Evolutionary conservation across 2,888 invertebrate species (phyloP).

Genomic region (Drosophila flavopinicola): DNA sequence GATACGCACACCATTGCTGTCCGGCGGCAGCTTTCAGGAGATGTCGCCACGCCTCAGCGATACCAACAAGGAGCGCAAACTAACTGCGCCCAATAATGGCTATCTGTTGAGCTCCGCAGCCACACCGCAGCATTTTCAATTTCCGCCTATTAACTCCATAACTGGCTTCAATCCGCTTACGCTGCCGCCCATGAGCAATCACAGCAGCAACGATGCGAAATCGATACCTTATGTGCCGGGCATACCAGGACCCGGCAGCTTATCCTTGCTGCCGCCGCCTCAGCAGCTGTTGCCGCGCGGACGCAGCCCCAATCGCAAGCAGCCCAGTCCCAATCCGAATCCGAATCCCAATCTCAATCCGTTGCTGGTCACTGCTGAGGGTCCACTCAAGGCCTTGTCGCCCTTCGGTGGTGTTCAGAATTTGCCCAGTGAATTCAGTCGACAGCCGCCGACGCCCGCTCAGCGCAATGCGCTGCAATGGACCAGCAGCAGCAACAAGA

Average conservation of each 20-base stretch:
- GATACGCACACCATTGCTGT: constrained; percentile 92
- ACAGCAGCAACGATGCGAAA: constrained; percentile 83
- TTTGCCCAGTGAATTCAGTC: constrained; percentile 81
- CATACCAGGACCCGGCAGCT: constrained; percentile 90
- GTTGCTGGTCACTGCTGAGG: constrained; percentile 27
- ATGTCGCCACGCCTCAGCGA: constrained; percentile 76
- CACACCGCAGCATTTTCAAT: constrained; percentile 86
- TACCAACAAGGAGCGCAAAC: constrained; percentile 69
- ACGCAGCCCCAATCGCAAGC: constrained; percentile 80
- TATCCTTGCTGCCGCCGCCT: constrained; percentile 83
- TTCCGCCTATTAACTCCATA: constrained; percentile 89
- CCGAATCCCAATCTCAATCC: constrained; percentile 73
- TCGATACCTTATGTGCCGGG: constrained; percentile 94
- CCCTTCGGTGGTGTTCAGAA: constrained; percentile 82
- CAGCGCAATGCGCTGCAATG: constrained; percentile 77
- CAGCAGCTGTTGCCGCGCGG: constrained; percentile 70
- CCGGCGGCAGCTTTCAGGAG: constrained; percentile 91
- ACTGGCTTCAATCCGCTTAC: constrained; percentile 90
- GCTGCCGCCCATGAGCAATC: constrained; percentile 85
- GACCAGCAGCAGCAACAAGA: constrained; percentile 34
- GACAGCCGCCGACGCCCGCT: constrained; percentile 78
- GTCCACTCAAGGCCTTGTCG: constrained; percentile 68
- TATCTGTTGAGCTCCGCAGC: constrained; percentile 50
- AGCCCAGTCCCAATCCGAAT: constrained; percentile 75
- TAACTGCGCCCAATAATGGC: constrained; percentile 19